phyloP scores from a whole-genome alignment of 2,888 invertebrate species.

The Clivina fossor region DNA sequence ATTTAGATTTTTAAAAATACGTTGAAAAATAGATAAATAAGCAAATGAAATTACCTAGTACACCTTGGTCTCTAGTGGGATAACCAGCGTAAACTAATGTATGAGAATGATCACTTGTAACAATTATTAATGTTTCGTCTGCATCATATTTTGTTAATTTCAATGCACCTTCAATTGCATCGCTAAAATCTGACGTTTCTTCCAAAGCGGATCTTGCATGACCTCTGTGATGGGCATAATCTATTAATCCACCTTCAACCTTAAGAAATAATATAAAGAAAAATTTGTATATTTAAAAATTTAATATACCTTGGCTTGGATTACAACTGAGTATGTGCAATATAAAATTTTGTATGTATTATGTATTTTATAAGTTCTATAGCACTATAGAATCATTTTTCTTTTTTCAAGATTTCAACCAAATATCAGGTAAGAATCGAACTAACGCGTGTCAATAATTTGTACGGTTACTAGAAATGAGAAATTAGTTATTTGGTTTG shows the following conservation, averaged over 20 bases:
- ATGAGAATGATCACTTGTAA: slow-evolving; percentile 84
- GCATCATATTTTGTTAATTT: slow-evolving; percentile 55
- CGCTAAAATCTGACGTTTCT: slow-evolving; percentile 78
- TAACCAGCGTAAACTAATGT: slow-evolving; percentile 78
- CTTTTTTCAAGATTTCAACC: too few relatives aligned
- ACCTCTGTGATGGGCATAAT: slow-evolving; percentile 84
- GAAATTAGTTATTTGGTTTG: too few relatives aligned
- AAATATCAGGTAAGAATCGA: too few relatives aligned
- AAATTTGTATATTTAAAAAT: too few relatives aligned
- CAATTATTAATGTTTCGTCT: slow-evolving; percentile 76
- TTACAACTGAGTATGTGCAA: too few relatives aligned
- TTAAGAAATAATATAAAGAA: slow-evolving; percentile 48
- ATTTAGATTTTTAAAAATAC: too few relatives aligned
- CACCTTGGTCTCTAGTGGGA: slow-evolving; percentile 65
- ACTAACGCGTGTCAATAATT: too few relatives aligned
- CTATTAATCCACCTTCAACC: slow-evolving; percentile 86
- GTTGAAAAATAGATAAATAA: neutral
- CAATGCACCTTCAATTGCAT: slow-evolving; percentile 70
- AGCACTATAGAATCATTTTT: neutral
- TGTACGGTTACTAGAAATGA: too few relatives aligned
- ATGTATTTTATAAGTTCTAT: neutral
- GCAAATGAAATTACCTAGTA: slow-evolving; percentile 72
- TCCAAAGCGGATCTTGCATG: slow-evolving; percentile 73
- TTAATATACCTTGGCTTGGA: too few relatives aligned
- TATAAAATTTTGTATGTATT: too few relatives aligned